Conservation (phyloP, 2,888 invertebrate species). For the Rambutsinella grinnellia region DNA sequence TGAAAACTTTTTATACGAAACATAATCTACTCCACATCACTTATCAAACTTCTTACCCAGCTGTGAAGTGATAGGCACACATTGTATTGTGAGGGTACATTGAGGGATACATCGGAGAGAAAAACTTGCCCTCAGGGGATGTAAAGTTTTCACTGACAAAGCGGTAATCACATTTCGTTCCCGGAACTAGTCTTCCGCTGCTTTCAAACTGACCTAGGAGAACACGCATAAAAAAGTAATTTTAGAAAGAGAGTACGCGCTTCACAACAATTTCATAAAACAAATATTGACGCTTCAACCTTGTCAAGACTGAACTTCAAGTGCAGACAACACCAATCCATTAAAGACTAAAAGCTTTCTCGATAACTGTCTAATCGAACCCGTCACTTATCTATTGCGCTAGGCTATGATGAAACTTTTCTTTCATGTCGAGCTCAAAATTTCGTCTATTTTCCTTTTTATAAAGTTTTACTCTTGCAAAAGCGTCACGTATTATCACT, state of each 20-base stretch:
- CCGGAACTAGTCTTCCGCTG: conserved; percentile 81
- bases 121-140: conserved; percentile 82
- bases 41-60: no score
- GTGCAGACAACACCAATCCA: no score
- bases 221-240: conserved; percentile 12
- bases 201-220: conserved; percentile 83
- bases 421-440: no score
- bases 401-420: no score
- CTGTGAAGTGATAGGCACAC: conserved; percentile 90
- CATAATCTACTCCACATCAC: no score
- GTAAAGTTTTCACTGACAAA: conserved; percentile 82
- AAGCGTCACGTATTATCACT: no score
- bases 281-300: background rate
- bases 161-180: conserved; percentile 87
- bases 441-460: no score
- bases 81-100: conserved; percentile 92
- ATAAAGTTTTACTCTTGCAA: no score
- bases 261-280: background rate
- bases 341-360: no score
- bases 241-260: conserved; percentile 1
- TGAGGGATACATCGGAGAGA: conserved; percentile 95
- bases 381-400: no score
- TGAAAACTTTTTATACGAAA: conserved; percentile 53
- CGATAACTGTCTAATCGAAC: no score
- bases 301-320: no score